Evolutionary conservation across 2,888 invertebrate species (phyloP).

Genomic region (Luperina nickerlii): DNA sequence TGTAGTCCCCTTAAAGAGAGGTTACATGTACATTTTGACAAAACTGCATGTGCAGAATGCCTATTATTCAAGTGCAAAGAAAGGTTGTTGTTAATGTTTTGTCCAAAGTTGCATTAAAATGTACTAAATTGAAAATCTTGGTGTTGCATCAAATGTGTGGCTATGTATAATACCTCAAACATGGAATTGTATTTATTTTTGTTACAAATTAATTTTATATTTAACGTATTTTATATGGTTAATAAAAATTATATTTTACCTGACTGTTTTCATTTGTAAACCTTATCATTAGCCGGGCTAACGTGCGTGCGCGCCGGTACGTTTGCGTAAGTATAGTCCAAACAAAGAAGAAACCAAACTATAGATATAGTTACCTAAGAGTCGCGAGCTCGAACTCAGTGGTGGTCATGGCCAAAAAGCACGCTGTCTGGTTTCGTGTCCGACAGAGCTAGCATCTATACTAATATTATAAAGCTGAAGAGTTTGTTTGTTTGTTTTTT

Average conservation of each 20-base stretch:
- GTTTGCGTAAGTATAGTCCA: too few relatives aligned
- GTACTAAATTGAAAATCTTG: conserved; percentile 15
- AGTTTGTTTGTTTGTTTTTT: too few relatives aligned
- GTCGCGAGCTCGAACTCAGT: too few relatives aligned
- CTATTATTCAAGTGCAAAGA: neutral
- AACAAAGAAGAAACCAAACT: too few relatives aligned
- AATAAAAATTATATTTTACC: conserved; percentile 68
- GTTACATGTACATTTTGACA: conserved; percentile 28
- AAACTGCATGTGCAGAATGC: conserved; percentile 9
- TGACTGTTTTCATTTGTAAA: conserved; percentile 22
- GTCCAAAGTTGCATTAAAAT: conserved; percentile 34
- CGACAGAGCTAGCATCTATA: too few relatives aligned
- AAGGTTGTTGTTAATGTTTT: conserved; percentile 24
- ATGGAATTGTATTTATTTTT: conserved; percentile 77
- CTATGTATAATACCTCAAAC: conserved; percentile 69
- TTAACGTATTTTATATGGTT: conserved; percentile 74
- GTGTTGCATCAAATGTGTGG: conserved; percentile 38
- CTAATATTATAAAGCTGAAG: too few relatives aligned
- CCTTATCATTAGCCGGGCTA: neutral
- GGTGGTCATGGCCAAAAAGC: too few relatives aligned
- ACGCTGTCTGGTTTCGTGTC: too few relatives aligned
- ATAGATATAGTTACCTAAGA: too few relatives aligned
- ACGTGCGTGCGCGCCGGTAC: neutral
- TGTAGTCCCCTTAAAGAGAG: neutral
- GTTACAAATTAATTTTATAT: conserved; percentile 73